Evolutionary conservation across 2,113 vertebrate genomes (phyloP), one percentile per base, ranked within the genome.

Genomic region (Galeopterus variegatus): DNA sequence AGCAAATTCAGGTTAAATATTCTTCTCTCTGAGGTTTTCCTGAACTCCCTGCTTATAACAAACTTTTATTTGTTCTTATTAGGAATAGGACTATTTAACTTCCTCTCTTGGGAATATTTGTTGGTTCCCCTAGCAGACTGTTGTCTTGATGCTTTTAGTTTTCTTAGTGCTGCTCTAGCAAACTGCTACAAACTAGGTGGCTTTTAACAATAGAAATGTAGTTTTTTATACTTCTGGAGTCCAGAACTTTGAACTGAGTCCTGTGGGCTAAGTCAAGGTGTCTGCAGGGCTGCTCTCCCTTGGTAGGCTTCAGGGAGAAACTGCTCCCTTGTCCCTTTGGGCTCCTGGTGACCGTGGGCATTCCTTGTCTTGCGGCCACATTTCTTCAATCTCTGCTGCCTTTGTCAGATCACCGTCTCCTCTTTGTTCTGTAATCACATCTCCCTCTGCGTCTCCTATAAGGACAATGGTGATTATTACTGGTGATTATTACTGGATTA

Each of bases 261-360:
- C 24, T 81, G 4, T 14, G 52, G 54, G 4, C 36, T 69, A 41
- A 87, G n/a, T 26, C 21, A 62, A 14, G 36, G 33, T 23, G 18
- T 64, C 1, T 0, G 28, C 17, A 52, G 7, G 33, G 1, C 13
- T 21, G 26, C 14, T 33, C 1, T 67, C 17, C 2, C 17, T 19
- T 3, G 10, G 48, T 33, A 73, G 23, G 24, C 23, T 72, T 19
- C 15, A 8, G 36, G 14, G 23, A 62, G 36, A 18, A 17, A 1
- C 41, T 10, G 14, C 23, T 18, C 26, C 6, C 7, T 60, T n/a
- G 73, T 33, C 8, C 62, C 45, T 91, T 4, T 0, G 12, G n/a
- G 12, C 72, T 65, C 54, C 70, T 69, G 62, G 23, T 17, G 8
- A 82, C 67, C 60, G 21, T n/a, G 12, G 18, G 15, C 17, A 12